These are phyloP conservation scores for Tolypeutes matacus DNA, from an alignment of 2,797 vertebrate genomes.

Conservation along the genomic window DNA sequence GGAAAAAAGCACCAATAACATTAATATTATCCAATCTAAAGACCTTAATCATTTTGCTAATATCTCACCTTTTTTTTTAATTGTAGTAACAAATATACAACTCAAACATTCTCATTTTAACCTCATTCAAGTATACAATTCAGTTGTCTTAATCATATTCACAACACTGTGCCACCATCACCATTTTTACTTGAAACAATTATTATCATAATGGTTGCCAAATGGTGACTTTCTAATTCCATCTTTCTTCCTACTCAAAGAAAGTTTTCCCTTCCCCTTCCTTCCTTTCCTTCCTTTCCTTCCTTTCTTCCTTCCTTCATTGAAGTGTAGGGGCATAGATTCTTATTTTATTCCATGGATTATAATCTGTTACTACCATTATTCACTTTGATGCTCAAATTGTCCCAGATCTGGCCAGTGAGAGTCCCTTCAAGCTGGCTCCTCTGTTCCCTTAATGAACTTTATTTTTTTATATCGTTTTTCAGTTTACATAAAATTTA, in stretches of 20 bases:
- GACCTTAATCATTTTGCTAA: background rate
- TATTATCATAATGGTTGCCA: background rate
- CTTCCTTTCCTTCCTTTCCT: too few relatives aligned
- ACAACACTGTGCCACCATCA: too few relatives aligned
- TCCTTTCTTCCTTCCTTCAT: background rate
- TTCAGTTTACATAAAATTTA: too few relatives aligned
- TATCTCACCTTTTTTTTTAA: background rate
- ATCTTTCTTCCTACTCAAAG: background rate
- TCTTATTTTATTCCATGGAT: slow-evolving; percentile 7
- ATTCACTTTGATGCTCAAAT: slow-evolving; percentile 22
- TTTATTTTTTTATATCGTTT: too few relatives aligned
- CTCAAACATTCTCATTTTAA: too few relatives aligned
- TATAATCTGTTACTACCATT: background rate
- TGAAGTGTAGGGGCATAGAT: background rate
- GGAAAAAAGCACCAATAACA: background rate
- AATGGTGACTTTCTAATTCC: slow-evolving; percentile 43
- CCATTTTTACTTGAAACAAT: slow-evolving; percentile 43
- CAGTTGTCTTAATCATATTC: too few relatives aligned
- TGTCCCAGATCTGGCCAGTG: background rate
- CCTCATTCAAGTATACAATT: too few relatives aligned
- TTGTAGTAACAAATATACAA: too few relatives aligned
- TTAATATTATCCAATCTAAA: background rate
- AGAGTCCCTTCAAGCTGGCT: background rate
- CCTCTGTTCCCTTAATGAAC: too few relatives aligned
- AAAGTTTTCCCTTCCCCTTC: background rate